A percentile compares a stretch with the other conserved stretches of the same genome.
phyloP scores from a whole-genome alignment of 1,140 invertebrate species.

The Trinorchestia longiramus region DNA sequence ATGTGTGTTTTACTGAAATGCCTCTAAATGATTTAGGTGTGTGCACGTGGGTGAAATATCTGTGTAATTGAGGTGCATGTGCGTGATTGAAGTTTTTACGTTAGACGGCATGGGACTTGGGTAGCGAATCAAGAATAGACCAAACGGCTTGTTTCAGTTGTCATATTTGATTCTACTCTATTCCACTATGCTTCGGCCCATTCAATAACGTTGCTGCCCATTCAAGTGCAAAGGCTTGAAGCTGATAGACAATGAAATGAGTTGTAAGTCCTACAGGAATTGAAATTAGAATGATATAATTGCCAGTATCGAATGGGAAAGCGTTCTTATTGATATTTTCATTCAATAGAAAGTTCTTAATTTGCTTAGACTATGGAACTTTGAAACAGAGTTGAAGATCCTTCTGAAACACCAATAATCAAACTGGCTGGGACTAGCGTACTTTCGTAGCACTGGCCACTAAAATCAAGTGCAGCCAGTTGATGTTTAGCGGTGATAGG shows the following conservation, averaged over 20 bases:
- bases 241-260: neutral
- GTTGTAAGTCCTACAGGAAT: too few relatives aligned
- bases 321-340: neutral
- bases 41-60: too few relatives aligned
- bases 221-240: neutral
- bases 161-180: too few relatives aligned
- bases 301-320: neutral
- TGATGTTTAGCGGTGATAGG: neutral
- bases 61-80: too few relatives aligned
- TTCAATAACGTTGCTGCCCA: neutral
- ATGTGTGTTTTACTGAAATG: too few relatives aligned
- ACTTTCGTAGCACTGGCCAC: neutral
- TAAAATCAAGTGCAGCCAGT: constrained; percentile 44
- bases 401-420: constrained; percentile 35
- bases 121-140: too few relatives aligned
- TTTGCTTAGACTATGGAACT: neutral
- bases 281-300: neutral
- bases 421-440: constrained; percentile 29
- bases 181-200: neutral
- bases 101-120: too few relatives aligned
- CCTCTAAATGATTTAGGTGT: too few relatives aligned
- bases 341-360: neutral
- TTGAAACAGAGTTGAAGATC: neutral
- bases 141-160: too few relatives aligned
- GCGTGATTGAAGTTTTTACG: too few relatives aligned